Evolutionary conservation across 2,113 vertebrate genomes (phyloP).

Genomic region (Nanorana parkeri): DNA sequence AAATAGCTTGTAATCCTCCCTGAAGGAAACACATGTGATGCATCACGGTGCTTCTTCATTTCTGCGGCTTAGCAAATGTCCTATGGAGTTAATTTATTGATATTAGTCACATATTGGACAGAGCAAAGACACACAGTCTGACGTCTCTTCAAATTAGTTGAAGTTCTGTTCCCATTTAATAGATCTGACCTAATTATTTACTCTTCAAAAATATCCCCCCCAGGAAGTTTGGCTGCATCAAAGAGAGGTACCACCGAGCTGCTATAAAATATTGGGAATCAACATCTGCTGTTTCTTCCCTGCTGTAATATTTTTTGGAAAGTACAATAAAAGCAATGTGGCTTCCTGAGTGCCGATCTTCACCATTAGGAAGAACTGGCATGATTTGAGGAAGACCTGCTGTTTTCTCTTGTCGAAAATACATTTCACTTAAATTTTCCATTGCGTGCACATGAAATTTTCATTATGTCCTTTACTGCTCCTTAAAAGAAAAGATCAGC

Average conservation of each 20-base stretch:
- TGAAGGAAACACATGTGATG: conserved; percentile 30
- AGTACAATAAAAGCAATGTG: conserved; percentile 40
- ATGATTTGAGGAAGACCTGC: conserved; percentile 44
- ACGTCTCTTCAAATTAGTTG: conserved; percentile 41
- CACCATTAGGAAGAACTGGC: conserved; percentile 44
- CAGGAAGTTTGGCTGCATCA: conserved; percentile 40
- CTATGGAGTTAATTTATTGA: conserved; percentile 47
- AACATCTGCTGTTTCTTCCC: conserved; percentile 53
- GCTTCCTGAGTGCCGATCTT: conserved; percentile 45
- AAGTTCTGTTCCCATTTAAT: conserved; percentile 53
- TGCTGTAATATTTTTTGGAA: conserved; percentile 56
- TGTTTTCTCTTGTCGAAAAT: conserved; percentile 51
- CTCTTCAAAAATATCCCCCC: conserved; percentile 41
- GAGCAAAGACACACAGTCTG: conserved; percentile 37
- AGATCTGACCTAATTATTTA: conserved; percentile 58
- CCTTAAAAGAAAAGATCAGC: conserved; percentile 18
- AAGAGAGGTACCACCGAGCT: conserved; percentile 43
- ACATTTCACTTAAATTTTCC: conserved; percentile 48
- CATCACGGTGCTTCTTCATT: not conserved
- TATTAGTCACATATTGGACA: conserved; percentile 43
- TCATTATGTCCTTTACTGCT: conserved; percentile 46
- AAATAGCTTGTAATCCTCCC: conserved; percentile 23
- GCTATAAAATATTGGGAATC: conserved; percentile 51
- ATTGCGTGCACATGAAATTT: conserved; percentile 36
- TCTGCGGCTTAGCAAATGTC: conserved; percentile 23